phyloP scores from a whole-genome alignment of 2,797 vertebrate species.

The Geotrypetes seraphini region DNA sequence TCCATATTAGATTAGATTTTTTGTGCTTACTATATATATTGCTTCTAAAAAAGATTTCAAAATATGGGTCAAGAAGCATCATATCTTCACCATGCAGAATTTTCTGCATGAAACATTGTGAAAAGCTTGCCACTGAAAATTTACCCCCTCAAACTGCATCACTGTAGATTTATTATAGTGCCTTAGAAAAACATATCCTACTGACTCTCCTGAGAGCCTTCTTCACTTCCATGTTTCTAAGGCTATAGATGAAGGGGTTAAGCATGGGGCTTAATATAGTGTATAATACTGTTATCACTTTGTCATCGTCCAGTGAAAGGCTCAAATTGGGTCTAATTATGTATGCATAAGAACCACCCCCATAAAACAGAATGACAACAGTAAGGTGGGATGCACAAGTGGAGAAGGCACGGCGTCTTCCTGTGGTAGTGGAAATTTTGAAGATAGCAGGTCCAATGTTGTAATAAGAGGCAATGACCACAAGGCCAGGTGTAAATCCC shows the following conservation, averaged over 20 bases:
- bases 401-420: conserved; percentile 9
- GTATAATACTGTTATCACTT: conserved; percentile 6
- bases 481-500: neutral
- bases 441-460: neutral
- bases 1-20: too few relatives aligned
- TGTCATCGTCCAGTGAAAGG: neutral
- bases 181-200: too few relatives aligned
- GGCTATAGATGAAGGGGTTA: conserved; percentile 17
- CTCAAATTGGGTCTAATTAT: conserved; percentile 2
- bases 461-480: conserved; percentile 3
- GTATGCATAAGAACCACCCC: conserved; percentile 12
- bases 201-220: neutral
- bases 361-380: conserved; percentile 13
- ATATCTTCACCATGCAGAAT: too few relatives aligned
- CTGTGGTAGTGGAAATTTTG: neutral
- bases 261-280: conserved; percentile 13
- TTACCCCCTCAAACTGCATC: too few relatives aligned
- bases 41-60: too few relatives aligned
- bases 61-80: too few relatives aligned
- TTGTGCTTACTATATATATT: too few relatives aligned
- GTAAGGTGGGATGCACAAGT: conserved; percentile 8
- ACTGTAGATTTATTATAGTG: too few relatives aligned
- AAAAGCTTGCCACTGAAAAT: too few relatives aligned
- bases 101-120: too few relatives aligned
- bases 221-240: conserved; percentile 17